These are phyloP conservation scores for Hypercompe scribonia DNA, from an alignment of 2,888 invertebrate species.

Conservation along the genomic window DNA sequence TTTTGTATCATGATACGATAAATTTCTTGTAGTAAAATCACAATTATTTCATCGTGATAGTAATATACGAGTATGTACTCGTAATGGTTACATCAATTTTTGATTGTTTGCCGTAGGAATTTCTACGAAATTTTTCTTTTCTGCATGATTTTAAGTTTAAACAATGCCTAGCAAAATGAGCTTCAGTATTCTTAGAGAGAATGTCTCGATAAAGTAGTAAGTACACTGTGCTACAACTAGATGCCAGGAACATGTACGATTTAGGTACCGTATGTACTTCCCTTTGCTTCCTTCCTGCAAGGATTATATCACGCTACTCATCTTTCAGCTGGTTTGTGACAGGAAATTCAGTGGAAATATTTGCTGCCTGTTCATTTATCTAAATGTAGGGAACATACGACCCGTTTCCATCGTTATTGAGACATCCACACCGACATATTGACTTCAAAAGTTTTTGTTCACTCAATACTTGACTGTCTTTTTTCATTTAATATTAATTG, in stretches of 20 bases:
- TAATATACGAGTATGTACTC: no score
- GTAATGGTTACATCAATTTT: neutral
- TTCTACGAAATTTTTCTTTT: no score
- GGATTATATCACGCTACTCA: conserved; percentile 64
- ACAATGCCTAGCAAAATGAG: neutral
- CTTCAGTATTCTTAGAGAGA: neutral
- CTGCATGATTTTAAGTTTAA: no score
- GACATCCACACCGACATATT: conserved; percentile 33
- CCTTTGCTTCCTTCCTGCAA: conserved; percentile 34
- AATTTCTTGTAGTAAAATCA: neutral
- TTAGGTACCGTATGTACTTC: conserved; percentile 33
- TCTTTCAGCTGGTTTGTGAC: conserved; percentile 64
- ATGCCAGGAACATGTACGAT: neutral
- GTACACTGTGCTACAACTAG: conserved; percentile 13
- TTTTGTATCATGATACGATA: no score
- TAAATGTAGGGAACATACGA: conserved; percentile 52
- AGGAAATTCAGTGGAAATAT: conserved; percentile 67
- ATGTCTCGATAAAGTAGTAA: conserved; percentile 1
- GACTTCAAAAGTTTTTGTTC: conserved; percentile 22
- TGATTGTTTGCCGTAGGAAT: no score
- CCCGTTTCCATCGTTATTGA: conserved; percentile 51
- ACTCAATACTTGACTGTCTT: conserved; percentile 1
- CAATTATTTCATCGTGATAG: neutral
- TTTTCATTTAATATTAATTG: conserved; percentile 11
- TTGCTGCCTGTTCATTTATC: conserved; percentile 62